Percentiles rank a stretch among this genome's conserved stretches.
Conservation (phyloP, 1,140 invertebrate genomes). For the Caenorhabditis tropicalis region DNA sequence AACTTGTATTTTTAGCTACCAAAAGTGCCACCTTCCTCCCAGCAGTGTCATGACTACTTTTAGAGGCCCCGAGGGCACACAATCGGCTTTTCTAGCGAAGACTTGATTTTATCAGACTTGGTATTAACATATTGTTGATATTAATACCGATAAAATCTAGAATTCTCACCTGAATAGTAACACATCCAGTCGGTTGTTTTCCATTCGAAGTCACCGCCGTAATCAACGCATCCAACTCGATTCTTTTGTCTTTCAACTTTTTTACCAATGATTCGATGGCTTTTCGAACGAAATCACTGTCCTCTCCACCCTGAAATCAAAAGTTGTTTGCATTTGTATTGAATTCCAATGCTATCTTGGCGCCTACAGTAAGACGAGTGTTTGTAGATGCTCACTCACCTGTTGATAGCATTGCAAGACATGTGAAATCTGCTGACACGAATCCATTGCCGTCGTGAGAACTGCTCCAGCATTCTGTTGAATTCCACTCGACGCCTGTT, state of each 20-base stretch:
- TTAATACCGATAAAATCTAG: no score
- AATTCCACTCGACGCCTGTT: no score
- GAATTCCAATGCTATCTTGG: background rate
- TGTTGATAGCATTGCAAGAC: conserved; percentile 75
- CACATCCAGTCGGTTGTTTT: conserved; percentile 96
- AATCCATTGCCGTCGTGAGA: conserved; percentile 49
- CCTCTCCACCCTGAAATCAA: conserved; percentile 60
- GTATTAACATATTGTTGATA: no score
- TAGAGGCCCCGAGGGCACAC: no score
- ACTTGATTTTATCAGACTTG: no score
- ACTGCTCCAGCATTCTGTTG: background rate
- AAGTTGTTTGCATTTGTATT: background rate
- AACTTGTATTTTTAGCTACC: no score
- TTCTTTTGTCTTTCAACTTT: conserved; percentile 81
- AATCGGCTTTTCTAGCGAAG: no score
- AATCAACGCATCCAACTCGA: conserved; percentile 95
- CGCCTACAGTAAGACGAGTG: background rate
- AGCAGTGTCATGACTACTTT: no score
- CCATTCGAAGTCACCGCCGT: conserved; percentile 99
- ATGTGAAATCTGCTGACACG: conserved; percentile 54
- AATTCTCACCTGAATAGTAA: conserved; percentile 83
- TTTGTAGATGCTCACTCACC: conserved; percentile 76
- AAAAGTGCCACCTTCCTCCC: no score
- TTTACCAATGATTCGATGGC: conserved; percentile 63
- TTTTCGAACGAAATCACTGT: conserved; percentile 59